Conservation (phyloP, 1,140 invertebrate genomes). For the Chrysomallon squamiferum region DNA sequence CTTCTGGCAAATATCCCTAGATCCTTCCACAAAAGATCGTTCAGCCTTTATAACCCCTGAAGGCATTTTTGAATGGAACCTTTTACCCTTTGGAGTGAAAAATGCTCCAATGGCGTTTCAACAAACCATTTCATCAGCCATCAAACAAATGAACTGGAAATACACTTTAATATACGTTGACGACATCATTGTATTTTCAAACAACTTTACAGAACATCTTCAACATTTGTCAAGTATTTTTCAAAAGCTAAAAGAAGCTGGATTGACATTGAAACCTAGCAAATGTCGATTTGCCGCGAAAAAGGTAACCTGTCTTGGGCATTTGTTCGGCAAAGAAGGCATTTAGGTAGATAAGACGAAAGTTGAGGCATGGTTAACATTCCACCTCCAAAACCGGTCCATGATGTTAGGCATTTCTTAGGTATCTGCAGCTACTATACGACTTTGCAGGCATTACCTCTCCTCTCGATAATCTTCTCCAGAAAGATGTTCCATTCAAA, state of each 20-base stretch:
- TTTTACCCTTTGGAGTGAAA: slow-evolving; percentile 19
- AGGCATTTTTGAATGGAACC: slow-evolving; percentile 22
- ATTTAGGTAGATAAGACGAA: slow-evolving; percentile 24
- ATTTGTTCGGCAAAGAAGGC: slow-evolving; percentile 28
- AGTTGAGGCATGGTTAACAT: slow-evolving; percentile 34
- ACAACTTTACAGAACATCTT: slow-evolving; percentile 27
- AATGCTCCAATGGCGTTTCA: slow-evolving; percentile 20
- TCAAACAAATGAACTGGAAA: slow-evolving; percentile 10
- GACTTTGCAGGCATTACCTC: background rate
- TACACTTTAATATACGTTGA: slow-evolving; percentile 41
- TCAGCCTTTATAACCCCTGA: slow-evolving; percentile 29
- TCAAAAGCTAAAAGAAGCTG: slow-evolving; percentile 19
- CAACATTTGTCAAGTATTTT: slow-evolving; percentile 28
- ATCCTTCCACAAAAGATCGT: slow-evolving; percentile 21
- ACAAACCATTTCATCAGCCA: slow-evolving; percentile 11
- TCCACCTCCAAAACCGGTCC: slow-evolving; percentile 32
- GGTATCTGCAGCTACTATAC: background rate
- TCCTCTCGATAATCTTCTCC: background rate
- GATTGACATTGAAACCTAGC: slow-evolving; percentile 25
- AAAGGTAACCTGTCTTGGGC: slow-evolving; percentile 28
- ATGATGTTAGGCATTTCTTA: background rate
- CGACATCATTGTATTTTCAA: slow-evolving; percentile 23
- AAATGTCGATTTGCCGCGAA: slow-evolving; percentile 21
- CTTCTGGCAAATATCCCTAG: no score
- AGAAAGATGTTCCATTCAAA: slow-evolving; percentile 19